Evolutionary conservation across 2,113 vertebrate genomes (phyloP).

Genomic region (Oncorhynchus kisutch): DNA sequence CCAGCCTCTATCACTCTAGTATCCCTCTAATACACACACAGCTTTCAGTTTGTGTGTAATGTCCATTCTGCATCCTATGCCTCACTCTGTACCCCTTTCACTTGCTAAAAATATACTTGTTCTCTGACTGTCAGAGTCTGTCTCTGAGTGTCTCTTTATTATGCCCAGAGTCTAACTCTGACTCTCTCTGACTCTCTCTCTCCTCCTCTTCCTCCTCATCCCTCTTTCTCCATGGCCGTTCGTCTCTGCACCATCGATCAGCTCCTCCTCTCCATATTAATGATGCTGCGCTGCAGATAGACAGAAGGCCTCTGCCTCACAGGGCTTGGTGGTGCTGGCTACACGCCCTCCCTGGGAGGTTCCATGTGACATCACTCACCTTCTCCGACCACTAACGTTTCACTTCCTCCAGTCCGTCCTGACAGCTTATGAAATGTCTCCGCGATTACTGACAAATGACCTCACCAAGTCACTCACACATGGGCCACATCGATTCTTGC

Average conservation of each 20-base stretch:
- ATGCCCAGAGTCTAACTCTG: too few species aligned
- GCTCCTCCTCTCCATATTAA: constrained; percentile 27
- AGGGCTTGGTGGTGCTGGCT: background rate
- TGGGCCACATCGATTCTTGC: constrained; percentile 10
- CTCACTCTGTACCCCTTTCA: constrained; percentile 26
- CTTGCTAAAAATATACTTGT: background rate
- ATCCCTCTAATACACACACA: constrained; percentile 20
- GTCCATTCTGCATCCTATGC: too few species aligned
- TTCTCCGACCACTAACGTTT: background rate
- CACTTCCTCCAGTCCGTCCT: background rate
- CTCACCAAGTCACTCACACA: constrained; percentile 15
- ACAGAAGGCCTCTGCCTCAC: constrained; percentile 7
- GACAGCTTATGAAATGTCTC: constrained; percentile 10
- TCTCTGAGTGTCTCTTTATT: too few species aligned
- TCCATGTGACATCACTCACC: constrained; percentile 1
- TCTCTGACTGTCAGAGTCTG: too few species aligned
- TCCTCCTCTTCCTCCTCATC: constrained; percentile 3
- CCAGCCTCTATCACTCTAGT: background rate
- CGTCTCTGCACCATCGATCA: constrained; percentile 28
- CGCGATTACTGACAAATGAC: constrained; percentile 5
- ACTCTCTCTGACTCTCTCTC: too few species aligned
- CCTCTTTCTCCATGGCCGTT: background rate
- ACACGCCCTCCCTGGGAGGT: constrained; percentile 2
- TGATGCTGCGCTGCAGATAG: constrained; percentile 29
- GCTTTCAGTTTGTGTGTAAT: too few species aligned